phyloP scores from a whole-genome alignment of 2,888 invertebrate genomes.

The Synergus laeviventris region DNA sequence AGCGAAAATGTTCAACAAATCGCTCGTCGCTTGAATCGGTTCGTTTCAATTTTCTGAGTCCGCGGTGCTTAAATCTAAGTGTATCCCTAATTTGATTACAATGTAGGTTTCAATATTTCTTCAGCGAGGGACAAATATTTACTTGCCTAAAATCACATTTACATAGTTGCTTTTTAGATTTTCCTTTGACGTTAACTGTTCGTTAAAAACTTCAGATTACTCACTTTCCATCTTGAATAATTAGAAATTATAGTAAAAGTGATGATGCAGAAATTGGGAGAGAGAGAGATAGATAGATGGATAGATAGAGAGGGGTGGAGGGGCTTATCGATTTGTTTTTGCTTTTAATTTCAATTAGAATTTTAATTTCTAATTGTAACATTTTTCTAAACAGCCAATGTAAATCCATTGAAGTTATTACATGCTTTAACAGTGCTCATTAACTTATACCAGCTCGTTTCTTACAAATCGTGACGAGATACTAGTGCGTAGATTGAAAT shows the following conservation, averaged over 20 bases:
- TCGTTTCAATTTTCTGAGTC: background rate
- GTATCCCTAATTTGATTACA: background rate
- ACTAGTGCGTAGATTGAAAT: background rate
- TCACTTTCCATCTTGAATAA: background rate
- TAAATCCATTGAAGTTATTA: background rate
- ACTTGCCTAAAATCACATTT: background rate
- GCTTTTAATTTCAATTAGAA: conserved; percentile 5
- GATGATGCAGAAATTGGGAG: too few species aligned
- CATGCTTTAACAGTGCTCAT: background rate
- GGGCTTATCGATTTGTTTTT: too few species aligned
- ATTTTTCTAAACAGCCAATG: background rate
- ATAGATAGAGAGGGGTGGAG: too few species aligned
- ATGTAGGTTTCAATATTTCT: background rate
- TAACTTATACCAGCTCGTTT: background rate
- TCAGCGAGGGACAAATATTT: background rate
- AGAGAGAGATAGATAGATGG: too few species aligned
- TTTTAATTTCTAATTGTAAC: background rate
- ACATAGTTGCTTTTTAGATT: background rate
- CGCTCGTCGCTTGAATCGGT: background rate
- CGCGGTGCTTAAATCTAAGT: background rate
- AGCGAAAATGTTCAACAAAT: conserved; percentile 13
- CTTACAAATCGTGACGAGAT: background rate
- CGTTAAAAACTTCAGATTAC: background rate
- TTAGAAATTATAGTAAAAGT: background rate
- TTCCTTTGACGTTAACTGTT: background rate